Evolutionary conservation across 2,113 vertebrate species (phyloP).

Genomic region (Bucco capensis): DNA sequence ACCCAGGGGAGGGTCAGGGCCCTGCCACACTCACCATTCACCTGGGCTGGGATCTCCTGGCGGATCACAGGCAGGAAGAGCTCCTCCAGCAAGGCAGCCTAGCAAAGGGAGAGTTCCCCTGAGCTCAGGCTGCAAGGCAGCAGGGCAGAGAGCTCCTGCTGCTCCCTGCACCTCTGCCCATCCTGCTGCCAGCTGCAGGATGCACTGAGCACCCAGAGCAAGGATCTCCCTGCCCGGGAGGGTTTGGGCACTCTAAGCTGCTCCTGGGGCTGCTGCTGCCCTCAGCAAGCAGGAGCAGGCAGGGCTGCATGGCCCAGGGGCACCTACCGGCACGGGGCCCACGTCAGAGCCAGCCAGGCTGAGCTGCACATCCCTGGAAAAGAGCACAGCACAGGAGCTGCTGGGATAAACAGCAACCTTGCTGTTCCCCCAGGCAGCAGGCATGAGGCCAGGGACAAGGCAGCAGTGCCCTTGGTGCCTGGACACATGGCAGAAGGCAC

Average conservation of each 20-base stretch:
- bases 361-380: conserved; percentile 9
- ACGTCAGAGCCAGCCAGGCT: conserved; percentile 37
- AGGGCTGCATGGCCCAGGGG: not conserved
- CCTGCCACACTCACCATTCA: not conserved
- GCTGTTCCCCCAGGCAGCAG: rapidly evolving
- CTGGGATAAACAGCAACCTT: not conserved
- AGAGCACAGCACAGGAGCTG: not conserved
- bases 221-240: rapidly evolving
- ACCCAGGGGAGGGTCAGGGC: rapidly evolving
- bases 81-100: conserved; percentile 34
- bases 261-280: not conserved
- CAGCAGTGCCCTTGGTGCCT: too few relatives aligned
- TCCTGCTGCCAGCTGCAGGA: rapidly evolving
- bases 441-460: rapidly evolving
- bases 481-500: rapidly evolving
- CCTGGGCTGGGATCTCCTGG: not conserved
- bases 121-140: not conserved
- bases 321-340: conserved; percentile 37
- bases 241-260: not conserved
- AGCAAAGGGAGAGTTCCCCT: not conserved
- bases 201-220: not conserved
- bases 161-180: not conserved
- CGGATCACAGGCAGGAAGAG: not conserved
- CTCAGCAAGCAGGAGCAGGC: not conserved
- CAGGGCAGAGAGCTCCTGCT: not conserved